phyloP scores from a whole-genome alignment of 2,888 invertebrate genomes.

The Nasonovia ribisnigri region DNA sequence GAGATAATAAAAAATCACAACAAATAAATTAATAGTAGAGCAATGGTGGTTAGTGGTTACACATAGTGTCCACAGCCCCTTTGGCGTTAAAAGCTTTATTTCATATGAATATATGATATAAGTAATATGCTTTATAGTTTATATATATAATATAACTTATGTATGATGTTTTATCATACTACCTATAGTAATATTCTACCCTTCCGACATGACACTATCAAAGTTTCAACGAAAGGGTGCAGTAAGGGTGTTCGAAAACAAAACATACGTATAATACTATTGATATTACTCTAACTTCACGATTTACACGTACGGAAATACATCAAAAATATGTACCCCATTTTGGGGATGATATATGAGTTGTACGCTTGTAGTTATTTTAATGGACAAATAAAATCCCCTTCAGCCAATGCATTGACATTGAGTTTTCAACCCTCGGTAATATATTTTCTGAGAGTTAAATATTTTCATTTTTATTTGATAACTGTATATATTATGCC shows the following conservation, averaged over 20 bases:
- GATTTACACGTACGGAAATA: background rate
- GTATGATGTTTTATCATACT: background rate
- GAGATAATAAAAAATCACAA: background rate
- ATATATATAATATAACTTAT: background rate
- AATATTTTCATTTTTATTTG: background rate
- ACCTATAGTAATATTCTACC: background rate
- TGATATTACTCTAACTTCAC: background rate
- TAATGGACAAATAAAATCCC: background rate
- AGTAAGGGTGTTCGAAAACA: conserved; percentile 21
- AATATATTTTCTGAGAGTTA: background rate
- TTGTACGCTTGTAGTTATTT: background rate
- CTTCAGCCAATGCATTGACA: background rate
- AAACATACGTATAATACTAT: background rate
- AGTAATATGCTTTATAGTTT: background rate
- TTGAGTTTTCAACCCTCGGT: background rate
- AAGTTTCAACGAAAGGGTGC: background rate
- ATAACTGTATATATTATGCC: background rate
- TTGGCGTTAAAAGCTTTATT: background rate
- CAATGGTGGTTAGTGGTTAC: background rate
- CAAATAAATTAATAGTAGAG: background rate
- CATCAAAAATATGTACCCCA: conserved; percentile 42
- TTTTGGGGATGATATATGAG: background rate
- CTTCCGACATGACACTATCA: background rate
- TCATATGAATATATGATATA: background rate
- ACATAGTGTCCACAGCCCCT: background rate